Conservation (phyloP, 2,797 vertebrate species). For the Muscicapa comitata region DNA sequence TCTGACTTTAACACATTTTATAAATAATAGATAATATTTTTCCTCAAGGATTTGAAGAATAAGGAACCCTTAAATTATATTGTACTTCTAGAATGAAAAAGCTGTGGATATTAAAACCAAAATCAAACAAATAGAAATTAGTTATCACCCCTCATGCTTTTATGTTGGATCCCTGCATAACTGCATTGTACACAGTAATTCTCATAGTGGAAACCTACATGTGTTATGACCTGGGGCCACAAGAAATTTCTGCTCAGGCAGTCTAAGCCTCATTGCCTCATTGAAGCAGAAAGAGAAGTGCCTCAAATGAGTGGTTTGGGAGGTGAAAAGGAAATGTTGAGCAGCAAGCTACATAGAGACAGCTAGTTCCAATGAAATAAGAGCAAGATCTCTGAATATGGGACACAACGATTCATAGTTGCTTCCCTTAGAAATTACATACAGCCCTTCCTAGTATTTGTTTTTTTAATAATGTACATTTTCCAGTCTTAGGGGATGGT, state of each 20-base stretch:
- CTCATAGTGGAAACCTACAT: background rate
- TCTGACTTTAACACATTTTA: background rate
- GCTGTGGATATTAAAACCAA: background rate
- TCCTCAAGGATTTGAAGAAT: background rate
- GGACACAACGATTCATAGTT: background rate
- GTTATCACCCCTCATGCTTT: background rate
- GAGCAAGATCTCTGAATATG: background rate
- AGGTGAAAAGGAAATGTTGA: background rate
- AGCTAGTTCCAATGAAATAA: background rate
- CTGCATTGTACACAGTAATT: background rate
- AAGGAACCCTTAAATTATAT: background rate
- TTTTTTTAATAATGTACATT: background rate
- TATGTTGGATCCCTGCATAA: background rate
- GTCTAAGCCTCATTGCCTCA: background rate
- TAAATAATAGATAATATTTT: background rate
- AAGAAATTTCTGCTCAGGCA: background rate
- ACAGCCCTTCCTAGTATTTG: background rate
- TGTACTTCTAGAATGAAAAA: background rate
- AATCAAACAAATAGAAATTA: background rate
- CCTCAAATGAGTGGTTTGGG: background rate
- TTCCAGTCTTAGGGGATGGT: background rate
- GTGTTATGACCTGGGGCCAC: rapidly evolving
- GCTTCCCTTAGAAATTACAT: background rate
- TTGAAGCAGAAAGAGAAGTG: background rate
- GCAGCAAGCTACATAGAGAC: background rate